Base-by-base conservation (phyloP, 1,140 invertebrate genomes). In the Saccostrea glomerata region DNA sequence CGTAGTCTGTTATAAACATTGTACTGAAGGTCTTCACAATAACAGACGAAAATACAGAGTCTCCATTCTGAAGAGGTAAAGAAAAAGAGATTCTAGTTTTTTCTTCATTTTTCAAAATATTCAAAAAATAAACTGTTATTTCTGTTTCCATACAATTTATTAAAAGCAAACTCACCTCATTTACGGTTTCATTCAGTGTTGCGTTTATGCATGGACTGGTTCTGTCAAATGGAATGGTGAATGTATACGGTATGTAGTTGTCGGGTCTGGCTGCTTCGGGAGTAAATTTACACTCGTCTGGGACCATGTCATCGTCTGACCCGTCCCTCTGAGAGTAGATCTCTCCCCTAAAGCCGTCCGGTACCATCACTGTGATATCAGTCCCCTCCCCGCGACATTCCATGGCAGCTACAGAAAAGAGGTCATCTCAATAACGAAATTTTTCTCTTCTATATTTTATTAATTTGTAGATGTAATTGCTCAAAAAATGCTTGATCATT, bases 1-100 rank as follows among this genome's bases (percentile, higher is more conserved):
- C 87, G 0, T 58, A 85, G 40, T 60, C 70, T 12, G 87, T 85
- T 11, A 86, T 63, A 63, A 88, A 88, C 66, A 88, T 58, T 60
- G 66, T 84, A 12, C 84, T 88, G n/a, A 63, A 88, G 13, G 83
- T 85, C 17, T 85, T 25, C 15, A 88, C 55, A 13, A 86, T 83
- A 23, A 82, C 66, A 3, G 84, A 66, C 56, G 20, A 25, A 25
- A 70, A 77, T 7, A 66, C 85, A 9, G 85, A 40, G 25, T 88
- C 87, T 58, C 84, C 77, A 9, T 40, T 55, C 87, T 88, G 84
- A 23, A 13, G 7, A 47, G 47, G 47, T 47, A 6, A 6, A 6
- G 6, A 47, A 9, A 7, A 9, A 47, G 0, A 47, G 6, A 5
- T 6, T 47, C 9, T 6, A 7, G 47, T 47, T 47, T 47, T 47